Conservation (phyloP, 2,113 vertebrate species). For the Cavia porcellus region DNA sequence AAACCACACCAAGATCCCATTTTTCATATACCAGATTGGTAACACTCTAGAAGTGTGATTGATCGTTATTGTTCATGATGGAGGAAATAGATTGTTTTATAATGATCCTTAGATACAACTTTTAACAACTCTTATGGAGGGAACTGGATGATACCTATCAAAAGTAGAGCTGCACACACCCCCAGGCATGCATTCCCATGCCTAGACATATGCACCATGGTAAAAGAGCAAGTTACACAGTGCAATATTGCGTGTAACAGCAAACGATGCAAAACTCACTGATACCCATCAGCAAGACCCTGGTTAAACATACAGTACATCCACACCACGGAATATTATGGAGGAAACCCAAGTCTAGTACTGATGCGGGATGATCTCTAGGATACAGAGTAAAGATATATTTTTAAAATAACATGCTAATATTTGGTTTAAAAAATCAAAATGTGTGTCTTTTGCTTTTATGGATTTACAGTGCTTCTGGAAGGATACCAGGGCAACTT, state of each 20-base stretch:
- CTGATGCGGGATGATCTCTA: not conserved
- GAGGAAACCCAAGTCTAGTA: not conserved
- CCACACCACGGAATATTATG: not conserved
- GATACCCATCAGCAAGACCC: not conserved
- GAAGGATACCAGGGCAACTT: not conserved
- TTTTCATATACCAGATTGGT: not conserved
- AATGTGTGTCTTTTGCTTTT: not conserved
- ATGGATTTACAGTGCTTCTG: not conserved
- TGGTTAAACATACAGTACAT: not conserved
- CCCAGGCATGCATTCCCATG: too few species aligned
- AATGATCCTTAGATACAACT: not conserved
- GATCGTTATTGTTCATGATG: not conserved
- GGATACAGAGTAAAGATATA: not conserved
- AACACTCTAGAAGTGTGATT: not conserved
- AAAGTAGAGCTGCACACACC: not conserved
- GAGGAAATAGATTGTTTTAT: not conserved
- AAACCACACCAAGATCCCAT: not conserved
- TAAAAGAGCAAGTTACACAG: not conserved
- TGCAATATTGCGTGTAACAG: not conserved
- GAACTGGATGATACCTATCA: not conserved
- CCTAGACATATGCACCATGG: not conserved
- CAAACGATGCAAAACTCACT: not conserved
- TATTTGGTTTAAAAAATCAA: not conserved
- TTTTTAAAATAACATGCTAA: not conserved
- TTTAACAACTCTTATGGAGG: not conserved